Conservation (phyloP, 2,888 invertebrate genomes). For the Zhuqinia jingwanae region DNA sequence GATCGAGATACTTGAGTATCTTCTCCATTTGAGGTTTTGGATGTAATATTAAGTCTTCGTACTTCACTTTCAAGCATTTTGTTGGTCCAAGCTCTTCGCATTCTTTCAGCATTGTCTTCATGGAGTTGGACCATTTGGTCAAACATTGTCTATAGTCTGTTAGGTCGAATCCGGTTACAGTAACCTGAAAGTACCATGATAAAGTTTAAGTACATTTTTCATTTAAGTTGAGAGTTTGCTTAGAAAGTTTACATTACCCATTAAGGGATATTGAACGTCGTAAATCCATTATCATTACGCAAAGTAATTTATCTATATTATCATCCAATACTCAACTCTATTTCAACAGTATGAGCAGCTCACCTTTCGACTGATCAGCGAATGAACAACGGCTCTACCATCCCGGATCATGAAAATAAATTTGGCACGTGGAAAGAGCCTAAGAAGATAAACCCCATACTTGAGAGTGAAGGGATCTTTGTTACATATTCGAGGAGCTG, state of each 20-base stretch:
- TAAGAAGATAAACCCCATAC: conserved; percentile 96
- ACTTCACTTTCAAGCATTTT: conserved; percentile 89
- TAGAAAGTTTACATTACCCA: not conserved
- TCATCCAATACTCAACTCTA: not conserved
- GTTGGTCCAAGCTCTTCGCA: conserved; percentile 87
- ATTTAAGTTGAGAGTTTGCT: conserved; percentile 1
- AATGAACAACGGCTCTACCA: conserved; percentile 98
- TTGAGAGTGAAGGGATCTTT: conserved; percentile 99
- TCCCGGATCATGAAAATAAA: conserved; percentile 99
- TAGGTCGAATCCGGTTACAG: conserved; percentile 96
- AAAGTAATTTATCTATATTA: conserved; percentile 29
- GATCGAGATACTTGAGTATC: conserved; percentile 92
- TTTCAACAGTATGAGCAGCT: conserved; percentile 48
- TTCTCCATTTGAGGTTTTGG: conserved; percentile 93
- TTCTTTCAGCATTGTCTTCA: conserved; percentile 96
- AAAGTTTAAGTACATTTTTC: not conserved
- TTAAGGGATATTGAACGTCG: not conserved
- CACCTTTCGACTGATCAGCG: conserved; percentile 97
- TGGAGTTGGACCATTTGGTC: conserved; percentile 97
- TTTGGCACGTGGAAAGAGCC: conserved; percentile 98
- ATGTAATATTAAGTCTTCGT: conserved; percentile 98
- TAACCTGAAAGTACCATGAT: conserved; percentile 83
- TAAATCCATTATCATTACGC: conserved; percentile 1
- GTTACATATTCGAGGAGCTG: conserved; percentile 97
- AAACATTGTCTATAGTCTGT: conserved; percentile 96